Percentiles rank a stretch among this genome's conserved stretches.
Evolutionary conservation across 2,797 vertebrate genomes (phyloP).

Genomic region (Serranus cabrilla): DNA sequence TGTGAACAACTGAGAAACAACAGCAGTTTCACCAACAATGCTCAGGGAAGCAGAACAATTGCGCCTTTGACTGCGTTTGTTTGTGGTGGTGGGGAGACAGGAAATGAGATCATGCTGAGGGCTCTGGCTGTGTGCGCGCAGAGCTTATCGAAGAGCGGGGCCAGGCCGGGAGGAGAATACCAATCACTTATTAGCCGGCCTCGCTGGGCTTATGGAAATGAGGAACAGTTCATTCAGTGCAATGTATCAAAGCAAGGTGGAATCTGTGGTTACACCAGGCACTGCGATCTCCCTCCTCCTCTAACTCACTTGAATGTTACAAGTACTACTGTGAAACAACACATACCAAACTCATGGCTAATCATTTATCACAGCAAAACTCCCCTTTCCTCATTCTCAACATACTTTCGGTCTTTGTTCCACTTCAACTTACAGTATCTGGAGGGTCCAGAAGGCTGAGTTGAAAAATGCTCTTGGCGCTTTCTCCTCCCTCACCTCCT

Average conservation of each 20-base stretch:
- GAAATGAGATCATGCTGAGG: conserved; percentile 82
- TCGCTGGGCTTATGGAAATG: conserved; percentile 73
- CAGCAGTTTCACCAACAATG: conserved; percentile 65
- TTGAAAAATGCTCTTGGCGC: background rate
- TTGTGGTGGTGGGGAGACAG: conserved; percentile 78
- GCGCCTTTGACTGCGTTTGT: conserved; percentile 73
- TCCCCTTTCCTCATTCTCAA: conserved; percentile 34
- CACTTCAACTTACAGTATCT: conserved; percentile 14
- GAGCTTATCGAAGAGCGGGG: conserved; percentile 71
- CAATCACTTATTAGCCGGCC: conserved; percentile 75
- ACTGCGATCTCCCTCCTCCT: conserved; percentile 25
- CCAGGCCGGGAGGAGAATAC: conserved; percentile 74
- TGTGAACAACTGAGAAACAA: conserved; percentile 64
- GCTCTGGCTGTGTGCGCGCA: conserved; percentile 59
- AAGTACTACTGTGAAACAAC: conserved; percentile 33
- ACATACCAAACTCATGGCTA: conserved; percentile 33
- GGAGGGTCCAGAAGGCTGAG: conserved; percentile 14
- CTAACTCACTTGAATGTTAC: conserved; percentile 22
- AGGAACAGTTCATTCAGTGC: conserved; percentile 60
- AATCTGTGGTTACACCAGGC: conserved; percentile 45
- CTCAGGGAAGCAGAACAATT: conserved; percentile 74
- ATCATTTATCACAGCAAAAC: conserved; percentile 36
- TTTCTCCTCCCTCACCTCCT: conserved; percentile 18
- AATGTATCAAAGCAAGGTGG: conserved; percentile 58
- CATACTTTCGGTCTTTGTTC: conserved; percentile 23